A percentile compares a stretch with the other conserved stretches of the same genome.
phyloP scores from a whole-genome alignment of 2,113 vertebrate genomes.

The Coregonus clupeaformis region DNA sequence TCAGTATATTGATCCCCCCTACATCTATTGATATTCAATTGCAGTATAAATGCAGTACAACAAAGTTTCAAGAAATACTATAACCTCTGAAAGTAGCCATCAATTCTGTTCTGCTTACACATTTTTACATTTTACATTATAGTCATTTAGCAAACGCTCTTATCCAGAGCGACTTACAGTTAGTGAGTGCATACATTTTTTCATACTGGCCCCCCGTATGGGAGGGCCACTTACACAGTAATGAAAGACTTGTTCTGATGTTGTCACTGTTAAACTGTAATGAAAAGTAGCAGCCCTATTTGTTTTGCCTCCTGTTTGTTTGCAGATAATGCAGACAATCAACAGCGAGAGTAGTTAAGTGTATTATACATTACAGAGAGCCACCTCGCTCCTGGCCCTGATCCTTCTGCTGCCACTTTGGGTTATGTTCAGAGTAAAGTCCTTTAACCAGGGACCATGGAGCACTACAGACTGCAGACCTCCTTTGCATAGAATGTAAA shows the following conservation, averaged over 20 bases:
- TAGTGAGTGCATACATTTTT: no score
- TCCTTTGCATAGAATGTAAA: constrained; percentile 79
- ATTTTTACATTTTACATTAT: no score
- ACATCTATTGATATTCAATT: no score
- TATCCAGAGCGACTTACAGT: no score
- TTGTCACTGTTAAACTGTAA: constrained; percentile 58
- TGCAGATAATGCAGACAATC: constrained; percentile 72
- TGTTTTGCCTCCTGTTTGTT: constrained; percentile 65
- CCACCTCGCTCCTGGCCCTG: constrained; percentile 71
- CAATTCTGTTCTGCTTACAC: no score
- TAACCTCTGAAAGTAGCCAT: no score
- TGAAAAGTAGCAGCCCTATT: constrained; percentile 75
- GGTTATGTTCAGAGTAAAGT: constrained; percentile 77
- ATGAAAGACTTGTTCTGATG: constrained; percentile 70
- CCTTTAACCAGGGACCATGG: constrained; percentile 71
- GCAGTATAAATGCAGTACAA: no score
- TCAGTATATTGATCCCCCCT: no score
- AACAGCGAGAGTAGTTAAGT: constrained; percentile 74
- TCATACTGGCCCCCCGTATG: no score
- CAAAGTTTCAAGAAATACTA: no score
- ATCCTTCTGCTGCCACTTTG: constrained; percentile 77
- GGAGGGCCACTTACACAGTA: constrained; percentile 39
- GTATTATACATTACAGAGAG: constrained; percentile 71
- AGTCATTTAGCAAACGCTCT: no score
- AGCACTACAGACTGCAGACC: constrained; percentile 51